Evolutionary conservation across 30 jellyfish, hydroid and myxozoan genomes (phyloP), one percentile per base, ranked within the genome.

Genomic region (Cassiopea xamachana): DNA sequence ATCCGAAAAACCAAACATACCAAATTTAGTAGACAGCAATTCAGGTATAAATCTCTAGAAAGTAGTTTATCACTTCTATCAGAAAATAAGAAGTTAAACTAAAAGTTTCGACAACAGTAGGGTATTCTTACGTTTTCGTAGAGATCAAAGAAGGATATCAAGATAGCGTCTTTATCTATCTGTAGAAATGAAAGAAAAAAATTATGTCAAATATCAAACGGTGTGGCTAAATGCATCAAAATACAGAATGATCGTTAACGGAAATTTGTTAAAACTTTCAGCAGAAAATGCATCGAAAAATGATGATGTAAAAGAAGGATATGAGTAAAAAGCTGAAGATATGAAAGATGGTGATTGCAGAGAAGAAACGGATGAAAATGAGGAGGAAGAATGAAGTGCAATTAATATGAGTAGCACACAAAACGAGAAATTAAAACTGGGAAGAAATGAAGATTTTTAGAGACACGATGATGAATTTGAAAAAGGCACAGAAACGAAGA

Each of bases 111-210:
- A 27, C 0, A 27, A 27, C 39, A 27, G 39, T 27, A 27, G 39
- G 39, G 39, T 27, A 27, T 50, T 46, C 98, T 92, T 74, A 92
- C 98, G 81, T 92, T 92, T 60, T 92, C 98, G 84, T 86, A 92
- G 14, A 92, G 61, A 77, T 92, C 98, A 74, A 92, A 86, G 19
- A 92, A 75, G 46, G 90, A 87, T 50, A 92, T 79, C 79, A 87
- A 46, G 2, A 72, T 88, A 7, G 98, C 90, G 46, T 87, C 87
- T 47, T 73, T 76, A 12, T 79, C 80, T 44, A 69, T 16, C 98
- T 92, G 81, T 45, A 75, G 58, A 4, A 81, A 27, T 0, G n/a
- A 48, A 49, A 61, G 8, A 77, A 82, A 39, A 78, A 69, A 43
- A 14, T 16, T 71, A 19, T 18, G 39, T 5, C 19, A 64, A 0